phyloP scores from a whole-genome alignment of 2,797 vertebrate species.

The Channallabes apus region DNA sequence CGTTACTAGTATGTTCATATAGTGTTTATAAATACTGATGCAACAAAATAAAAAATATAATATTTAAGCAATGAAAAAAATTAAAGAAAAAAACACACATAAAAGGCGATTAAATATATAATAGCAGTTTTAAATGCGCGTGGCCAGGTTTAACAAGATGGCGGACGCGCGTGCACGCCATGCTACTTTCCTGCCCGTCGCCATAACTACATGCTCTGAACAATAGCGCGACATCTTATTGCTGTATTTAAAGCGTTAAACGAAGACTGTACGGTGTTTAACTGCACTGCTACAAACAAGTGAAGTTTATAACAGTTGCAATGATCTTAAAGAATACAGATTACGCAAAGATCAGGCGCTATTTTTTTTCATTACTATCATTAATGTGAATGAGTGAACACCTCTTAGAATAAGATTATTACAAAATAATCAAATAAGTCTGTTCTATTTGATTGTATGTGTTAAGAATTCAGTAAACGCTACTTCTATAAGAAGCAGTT shows the following conservation, averaged over 20 bases:
- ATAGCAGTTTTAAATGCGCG: background rate
- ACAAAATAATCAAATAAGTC: no score
- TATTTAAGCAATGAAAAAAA: no score
- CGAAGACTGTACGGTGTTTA: background rate
- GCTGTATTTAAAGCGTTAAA: background rate
- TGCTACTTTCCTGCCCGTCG: background rate
- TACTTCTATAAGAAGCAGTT: background rate
- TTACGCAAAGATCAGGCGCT: no score
- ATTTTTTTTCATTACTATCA: background rate
- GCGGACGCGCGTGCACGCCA: background rate
- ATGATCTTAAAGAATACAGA: no score
- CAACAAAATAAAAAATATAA: background rate
- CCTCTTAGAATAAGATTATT: background rate
- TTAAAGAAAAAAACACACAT: background rate
- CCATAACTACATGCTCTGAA: background rate
- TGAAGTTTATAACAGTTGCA: background rate
- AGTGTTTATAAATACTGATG: background rate
- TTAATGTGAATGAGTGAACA: background rate
- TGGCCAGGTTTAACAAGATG: constrained; percentile 7
- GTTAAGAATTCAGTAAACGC: background rate
- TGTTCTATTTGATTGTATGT: background rate
- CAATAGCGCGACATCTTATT: background rate
- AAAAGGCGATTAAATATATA: background rate
- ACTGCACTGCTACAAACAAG: background rate
- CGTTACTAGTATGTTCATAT: no score